phyloP scores from a whole-genome alignment of 2,113 vertebrate genomes.

The Cathartes aura region DNA sequence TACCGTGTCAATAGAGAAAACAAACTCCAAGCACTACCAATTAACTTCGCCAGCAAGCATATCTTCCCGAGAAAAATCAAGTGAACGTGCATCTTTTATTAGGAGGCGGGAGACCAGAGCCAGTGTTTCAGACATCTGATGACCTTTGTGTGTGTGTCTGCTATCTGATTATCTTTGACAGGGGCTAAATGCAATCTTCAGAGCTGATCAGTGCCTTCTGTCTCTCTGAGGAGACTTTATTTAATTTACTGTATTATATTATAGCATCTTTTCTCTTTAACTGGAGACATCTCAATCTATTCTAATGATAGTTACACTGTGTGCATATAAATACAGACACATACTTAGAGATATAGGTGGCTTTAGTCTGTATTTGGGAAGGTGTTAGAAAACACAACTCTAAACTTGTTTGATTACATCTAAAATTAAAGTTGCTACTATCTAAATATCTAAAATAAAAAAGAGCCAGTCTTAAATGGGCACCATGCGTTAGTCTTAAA shows the following conservation, averaged over 20 bases:
- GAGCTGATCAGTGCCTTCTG: background rate
- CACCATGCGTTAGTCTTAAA: background rate
- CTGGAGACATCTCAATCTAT: background rate
- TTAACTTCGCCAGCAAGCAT: background rate
- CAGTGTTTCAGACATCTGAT: background rate
- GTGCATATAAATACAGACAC: background rate
- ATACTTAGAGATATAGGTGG: background rate
- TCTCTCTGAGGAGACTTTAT: background rate
- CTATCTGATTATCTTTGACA: background rate
- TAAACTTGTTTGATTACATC: background rate
- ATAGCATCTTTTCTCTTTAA: background rate
- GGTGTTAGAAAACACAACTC: background rate
- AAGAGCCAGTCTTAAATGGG: background rate
- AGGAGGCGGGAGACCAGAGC: background rate
- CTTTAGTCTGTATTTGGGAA: background rate
- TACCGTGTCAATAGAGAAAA: conserved; percentile 16
- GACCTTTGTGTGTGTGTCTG: background rate
- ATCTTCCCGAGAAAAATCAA: background rate
- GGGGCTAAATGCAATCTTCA: background rate
- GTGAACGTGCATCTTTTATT: background rate
- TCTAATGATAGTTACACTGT: background rate
- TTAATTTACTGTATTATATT: background rate
- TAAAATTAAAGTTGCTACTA: background rate
- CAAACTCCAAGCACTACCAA: background rate
- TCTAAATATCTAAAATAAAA: background rate